Evolutionary conservation across 2,797 vertebrate genomes (phyloP), one percentile per base, ranked within the genome.

Genomic region (Rhyacichthys aspro): DNA sequence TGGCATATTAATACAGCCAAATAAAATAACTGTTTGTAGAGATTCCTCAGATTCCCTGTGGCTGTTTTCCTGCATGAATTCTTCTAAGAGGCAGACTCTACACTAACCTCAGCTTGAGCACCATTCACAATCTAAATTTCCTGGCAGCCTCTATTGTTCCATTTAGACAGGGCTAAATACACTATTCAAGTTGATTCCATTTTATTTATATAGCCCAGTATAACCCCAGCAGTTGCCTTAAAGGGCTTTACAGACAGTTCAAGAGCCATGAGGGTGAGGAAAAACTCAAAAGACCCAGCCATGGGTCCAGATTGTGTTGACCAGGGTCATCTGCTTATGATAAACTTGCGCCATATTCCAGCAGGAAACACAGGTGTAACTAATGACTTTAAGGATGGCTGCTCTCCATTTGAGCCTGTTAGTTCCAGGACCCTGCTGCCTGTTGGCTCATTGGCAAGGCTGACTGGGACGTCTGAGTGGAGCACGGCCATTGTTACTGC

Each of bases 91-190:
- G 38, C 16, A 49, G 48, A 59, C 68, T 28, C 49, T 44, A 8
- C 47, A 53, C 43, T 39, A 39, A 19, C 15, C 53, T 17, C 32
- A 64, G 78, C 76, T 76, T 81, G 66, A 77, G 73, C 63, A 63
- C 60, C 55, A 57, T 62, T 75, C 66, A 58, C 52, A 14, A 37
- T 37, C n/a, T 17, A 37, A 56, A 70, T 44, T 72, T 57, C 65
- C 52, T 59, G 67, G 33, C 63, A 72, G 63, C 66, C 68, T n/a
- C n/a, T 71, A 55, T 81, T 63, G 57, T 70, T 72, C 70, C 59
- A 74, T 53, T 72, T 63, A 75, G 70, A 67, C 74, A 66, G 54
- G 37, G 33, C 18, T 33, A 50, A 36, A 75, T 67, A 63, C 45
- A 53, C 70, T 55, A 53, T 36, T 55, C 63, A 32, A 63, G 2